Percentiles rank a stretch among this genome's conserved stretches.
Conservation (phyloP, 2,797 vertebrate species). For the Rhynchonycteris naso region DNA sequence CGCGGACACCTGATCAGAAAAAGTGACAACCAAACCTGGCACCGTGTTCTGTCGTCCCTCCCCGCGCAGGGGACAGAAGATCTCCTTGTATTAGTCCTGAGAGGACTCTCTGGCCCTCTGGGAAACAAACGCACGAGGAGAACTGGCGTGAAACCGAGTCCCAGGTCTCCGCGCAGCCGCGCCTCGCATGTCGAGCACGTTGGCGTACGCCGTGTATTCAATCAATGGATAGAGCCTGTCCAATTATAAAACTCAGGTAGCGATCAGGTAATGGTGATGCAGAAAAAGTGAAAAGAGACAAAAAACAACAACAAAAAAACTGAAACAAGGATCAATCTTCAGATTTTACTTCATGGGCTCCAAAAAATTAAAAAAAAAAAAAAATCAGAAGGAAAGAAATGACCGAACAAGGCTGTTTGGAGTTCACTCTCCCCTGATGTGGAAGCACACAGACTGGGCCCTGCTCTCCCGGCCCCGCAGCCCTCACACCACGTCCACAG, state of each 20-base stretch:
- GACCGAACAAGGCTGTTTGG: background rate
- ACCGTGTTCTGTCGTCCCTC: background rate
- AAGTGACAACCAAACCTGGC: background rate
- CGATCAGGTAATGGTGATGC: background rate
- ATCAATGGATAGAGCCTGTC: background rate
- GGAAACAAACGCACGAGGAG: slow-evolving; percentile 2
- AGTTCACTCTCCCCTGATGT: background rate
- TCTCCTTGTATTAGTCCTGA: background rate
- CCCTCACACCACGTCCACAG: background rate
- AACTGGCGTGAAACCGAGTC: slow-evolving; percentile 31
- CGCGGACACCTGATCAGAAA: background rate
- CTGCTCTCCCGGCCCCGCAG: background rate
- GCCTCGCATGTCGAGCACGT: slow-evolving; percentile 34
- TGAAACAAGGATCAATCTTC: background rate
- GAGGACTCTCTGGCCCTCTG: background rate
- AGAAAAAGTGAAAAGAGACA: slow-evolving; percentile 19
- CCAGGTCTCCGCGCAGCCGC: background rate
- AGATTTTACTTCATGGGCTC: slow-evolving; percentile 26
- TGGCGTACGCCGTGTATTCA: slow-evolving; percentile 5
- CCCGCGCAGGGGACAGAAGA: background rate
- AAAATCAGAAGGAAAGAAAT: too few relatives aligned
- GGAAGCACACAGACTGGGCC: background rate
- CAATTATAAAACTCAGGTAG: slow-evolving; percentile 6
- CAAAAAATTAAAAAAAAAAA: background rate
- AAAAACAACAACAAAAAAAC: too few relatives aligned